phyloP scores from a whole-genome alignment of 2,797 vertebrate species.

The Eremophila alpestris region DNA sequence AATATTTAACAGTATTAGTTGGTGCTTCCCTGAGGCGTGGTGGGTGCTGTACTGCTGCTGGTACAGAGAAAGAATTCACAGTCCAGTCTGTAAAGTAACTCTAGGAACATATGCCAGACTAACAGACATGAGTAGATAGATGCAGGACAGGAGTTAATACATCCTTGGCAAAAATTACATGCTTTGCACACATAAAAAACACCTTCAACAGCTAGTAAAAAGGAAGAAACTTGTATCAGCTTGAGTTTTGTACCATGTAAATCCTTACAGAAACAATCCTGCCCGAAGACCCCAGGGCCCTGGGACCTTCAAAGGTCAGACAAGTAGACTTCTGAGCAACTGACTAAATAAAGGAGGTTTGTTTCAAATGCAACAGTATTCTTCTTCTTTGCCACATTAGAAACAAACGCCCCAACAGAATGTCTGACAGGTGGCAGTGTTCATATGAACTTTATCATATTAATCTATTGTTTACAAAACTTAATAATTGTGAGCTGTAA shows the following conservation, averaged over 20 bases:
- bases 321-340: not conserved
- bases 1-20: not conserved
- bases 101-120: not conserved
- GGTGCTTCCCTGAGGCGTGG: not conserved
- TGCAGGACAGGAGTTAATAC: not conserved
- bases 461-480: not conserved
- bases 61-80: not conserved
- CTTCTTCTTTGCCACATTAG: not conserved
- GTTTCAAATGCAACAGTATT: not conserved
- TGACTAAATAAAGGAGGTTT: not conserved
- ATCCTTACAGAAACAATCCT: not conserved
- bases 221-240: not conserved
- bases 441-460: not conserved
- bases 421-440: not conserved
- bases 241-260: not conserved
- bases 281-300: not conserved
- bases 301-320: not conserved
- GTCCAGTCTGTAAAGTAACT: not conserved
- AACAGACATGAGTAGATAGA: not conserved
- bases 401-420: not conserved
- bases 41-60: not conserved
- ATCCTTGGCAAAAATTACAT: not conserved
- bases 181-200: not conserved
- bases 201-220: not conserved
- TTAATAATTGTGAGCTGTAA: not conserved